Evolutionary conservation across 2,888 invertebrate species (phyloP).

Genomic region (Melinopterus prodromus): DNA sequence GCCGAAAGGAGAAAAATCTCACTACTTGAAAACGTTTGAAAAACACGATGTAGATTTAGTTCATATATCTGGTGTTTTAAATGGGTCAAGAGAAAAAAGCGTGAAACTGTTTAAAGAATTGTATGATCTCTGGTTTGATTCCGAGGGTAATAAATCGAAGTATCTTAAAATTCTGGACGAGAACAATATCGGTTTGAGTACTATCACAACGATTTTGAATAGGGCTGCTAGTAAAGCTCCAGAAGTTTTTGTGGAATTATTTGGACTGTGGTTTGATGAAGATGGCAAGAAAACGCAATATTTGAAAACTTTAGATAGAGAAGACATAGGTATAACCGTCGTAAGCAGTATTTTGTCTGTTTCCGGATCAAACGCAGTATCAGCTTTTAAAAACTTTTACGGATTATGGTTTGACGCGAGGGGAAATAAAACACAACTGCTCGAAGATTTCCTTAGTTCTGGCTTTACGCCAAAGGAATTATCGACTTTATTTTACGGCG

Average conservation of each 20-base stretch:
- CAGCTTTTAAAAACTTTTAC: neutral
- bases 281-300: neutral
- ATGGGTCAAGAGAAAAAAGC: neutral
- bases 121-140: neutral
- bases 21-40: neutral
- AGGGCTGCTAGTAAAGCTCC: neutral
- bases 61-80: neutral
- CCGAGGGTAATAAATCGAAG: neutral
- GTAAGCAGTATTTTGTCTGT: neutral
- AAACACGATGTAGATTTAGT: neutral
- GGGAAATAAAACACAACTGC: neutral
- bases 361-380: neutral
- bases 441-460: neutral
- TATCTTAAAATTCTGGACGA: neutral
- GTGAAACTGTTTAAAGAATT: neutral
- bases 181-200: neutral
- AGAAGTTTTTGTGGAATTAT: neutral
- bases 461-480: too few species aligned
- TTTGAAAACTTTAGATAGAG: neutral
- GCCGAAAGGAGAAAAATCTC: neutral
- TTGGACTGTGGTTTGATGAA: neutral
- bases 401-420: neutral
- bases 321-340: neutral
- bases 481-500: too few species aligned
- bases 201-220: neutral